Conservation (phyloP, 2,113 vertebrate genomes). For the Python bivittatus region DNA sequence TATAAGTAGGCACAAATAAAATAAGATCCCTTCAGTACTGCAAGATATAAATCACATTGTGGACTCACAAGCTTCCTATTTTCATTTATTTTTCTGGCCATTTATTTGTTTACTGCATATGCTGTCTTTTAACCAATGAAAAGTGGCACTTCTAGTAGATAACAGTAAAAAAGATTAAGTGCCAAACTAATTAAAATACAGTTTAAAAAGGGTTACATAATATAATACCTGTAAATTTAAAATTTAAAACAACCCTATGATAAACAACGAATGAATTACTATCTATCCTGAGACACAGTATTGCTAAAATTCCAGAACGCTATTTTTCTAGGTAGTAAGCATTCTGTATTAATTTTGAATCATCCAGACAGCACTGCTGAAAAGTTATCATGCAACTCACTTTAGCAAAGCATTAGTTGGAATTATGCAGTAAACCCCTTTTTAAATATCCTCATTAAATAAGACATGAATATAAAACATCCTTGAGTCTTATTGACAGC, state of each 20-base stretch:
- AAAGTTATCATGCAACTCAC: not conserved
- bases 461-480: constrained; percentile 43
- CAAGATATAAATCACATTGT: too few relatives aligned
- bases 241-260: not conserved
- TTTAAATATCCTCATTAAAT: constrained; percentile 59
- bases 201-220: not conserved
- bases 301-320: not conserved
- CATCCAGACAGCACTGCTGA: not conserved
- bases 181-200: not conserved
- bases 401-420: constrained; percentile 24
- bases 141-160: too few relatives aligned
- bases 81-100: too few relatives aligned
- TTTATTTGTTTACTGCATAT: too few relatives aligned
- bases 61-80: too few relatives aligned
- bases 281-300: not conserved
- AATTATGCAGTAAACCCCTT: constrained; percentile 57
- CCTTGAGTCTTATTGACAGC: constrained; percentile 57
- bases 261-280: not conserved
- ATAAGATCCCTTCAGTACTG: too few relatives aligned
- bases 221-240: not conserved
- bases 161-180: too few relatives aligned
- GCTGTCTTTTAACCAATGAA: too few relatives aligned
- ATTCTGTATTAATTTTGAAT: not conserved
- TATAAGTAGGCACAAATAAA: too few relatives aligned
- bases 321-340: not conserved